Evolutionary conservation across 2,888 invertebrate genomes (phyloP).

Genomic region (Drosophila pseudotakahashii): DNA sequence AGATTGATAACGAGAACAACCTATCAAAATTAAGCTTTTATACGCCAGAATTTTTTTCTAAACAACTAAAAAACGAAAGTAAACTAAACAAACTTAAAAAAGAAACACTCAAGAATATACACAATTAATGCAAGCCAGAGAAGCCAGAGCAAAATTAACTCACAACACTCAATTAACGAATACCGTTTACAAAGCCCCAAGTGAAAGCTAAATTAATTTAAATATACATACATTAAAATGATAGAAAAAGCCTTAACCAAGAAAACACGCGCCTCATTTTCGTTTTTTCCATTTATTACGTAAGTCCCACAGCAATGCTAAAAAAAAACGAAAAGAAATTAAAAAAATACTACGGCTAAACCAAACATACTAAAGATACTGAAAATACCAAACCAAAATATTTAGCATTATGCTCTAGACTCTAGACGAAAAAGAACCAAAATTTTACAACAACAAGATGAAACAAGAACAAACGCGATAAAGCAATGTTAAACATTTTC

Average conservation of each 20-base stretch:
- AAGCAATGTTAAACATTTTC: slow-evolving; percentile 63
- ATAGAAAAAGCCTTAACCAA: slow-evolving; percentile 45
- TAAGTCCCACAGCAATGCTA: slow-evolving; percentile 39
- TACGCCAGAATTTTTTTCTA: slow-evolving; percentile 77
- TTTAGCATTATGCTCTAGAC: slow-evolving; percentile 65
- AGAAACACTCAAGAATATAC: slow-evolving; percentile 39
- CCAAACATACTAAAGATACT: slow-evolving; percentile 28
- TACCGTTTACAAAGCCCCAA: slow-evolving; percentile 29
- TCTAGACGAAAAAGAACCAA: slow-evolving; percentile 74
- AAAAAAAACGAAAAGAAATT: slow-evolving; percentile 11
- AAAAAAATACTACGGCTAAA: slow-evolving; percentile 24
- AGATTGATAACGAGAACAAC: slow-evolving; percentile 35
- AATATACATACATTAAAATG: slow-evolving; percentile 22
- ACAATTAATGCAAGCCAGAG: slow-evolving; percentile 32
- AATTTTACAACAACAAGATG: slow-evolving; percentile 63
- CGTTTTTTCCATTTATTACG: slow-evolving; percentile 28
- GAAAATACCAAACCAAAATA: slow-evolving; percentile 42
- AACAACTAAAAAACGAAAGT: slow-evolving; percentile 45
- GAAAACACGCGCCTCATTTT: slow-evolving; percentile 37
- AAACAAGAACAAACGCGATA: slow-evolving; percentile 40
- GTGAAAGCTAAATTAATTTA: slow-evolving; percentile 27
- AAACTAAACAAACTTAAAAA: slow-evolving; percentile 34
- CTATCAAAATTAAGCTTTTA: slow-evolving; percentile 64
- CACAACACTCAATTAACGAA: slow-evolving; percentile 28
- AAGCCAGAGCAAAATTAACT: slow-evolving; percentile 27